A percentile compares a stretch with the other conserved stretches of the same genome.
Evolutionary conservation across 2,888 invertebrate species (phyloP).

Genomic region (Scaptomyza parva): DNA sequence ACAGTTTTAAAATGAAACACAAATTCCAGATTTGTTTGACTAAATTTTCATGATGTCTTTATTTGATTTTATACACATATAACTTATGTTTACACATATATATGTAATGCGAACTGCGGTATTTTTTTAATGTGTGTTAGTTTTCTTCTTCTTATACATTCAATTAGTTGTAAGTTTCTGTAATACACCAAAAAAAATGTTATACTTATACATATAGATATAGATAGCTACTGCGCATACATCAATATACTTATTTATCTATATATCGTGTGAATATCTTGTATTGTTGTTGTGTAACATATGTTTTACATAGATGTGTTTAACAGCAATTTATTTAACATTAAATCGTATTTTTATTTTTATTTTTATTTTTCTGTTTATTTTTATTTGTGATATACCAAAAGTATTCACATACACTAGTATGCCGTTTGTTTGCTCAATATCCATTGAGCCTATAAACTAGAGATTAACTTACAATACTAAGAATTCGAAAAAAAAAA

Average conservation of each 20-base stretch:
- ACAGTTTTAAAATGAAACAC: constrained; percentile 31
- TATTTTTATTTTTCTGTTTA: no score
- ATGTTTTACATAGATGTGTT: constrained; percentile 28
- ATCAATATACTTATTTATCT: not conserved
- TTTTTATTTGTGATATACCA: no score
- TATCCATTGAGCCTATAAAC: no score
- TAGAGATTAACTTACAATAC: constrained; percentile 67
- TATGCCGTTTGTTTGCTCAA: no score
- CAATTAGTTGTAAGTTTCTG: constrained; percentile 41
- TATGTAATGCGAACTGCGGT: constrained; percentile 38
- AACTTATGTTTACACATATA: not conserved
- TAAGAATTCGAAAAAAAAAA: constrained; percentile 66
- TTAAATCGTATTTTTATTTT: constrained; percentile 50
- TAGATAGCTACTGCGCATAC: constrained; percentile 2
- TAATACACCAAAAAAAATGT: constrained; percentile 28
- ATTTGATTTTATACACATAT: constrained; percentile 44
- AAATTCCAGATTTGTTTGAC: constrained; percentile 70
- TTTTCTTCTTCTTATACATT: constrained; percentile 33
- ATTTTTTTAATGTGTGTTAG: constrained; percentile 20
- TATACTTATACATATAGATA: constrained; percentile 21
- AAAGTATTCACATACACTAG: constrained; percentile 40
- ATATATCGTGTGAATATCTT: constrained; percentile 11
- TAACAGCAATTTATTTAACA: constrained; percentile 47
- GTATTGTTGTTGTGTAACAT: constrained; percentile 14
- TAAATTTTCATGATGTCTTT: constrained; percentile 78